Base-by-base conservation (phyloP, 2,888 invertebrate genomes). In the Heliconius aoede region DNA sequence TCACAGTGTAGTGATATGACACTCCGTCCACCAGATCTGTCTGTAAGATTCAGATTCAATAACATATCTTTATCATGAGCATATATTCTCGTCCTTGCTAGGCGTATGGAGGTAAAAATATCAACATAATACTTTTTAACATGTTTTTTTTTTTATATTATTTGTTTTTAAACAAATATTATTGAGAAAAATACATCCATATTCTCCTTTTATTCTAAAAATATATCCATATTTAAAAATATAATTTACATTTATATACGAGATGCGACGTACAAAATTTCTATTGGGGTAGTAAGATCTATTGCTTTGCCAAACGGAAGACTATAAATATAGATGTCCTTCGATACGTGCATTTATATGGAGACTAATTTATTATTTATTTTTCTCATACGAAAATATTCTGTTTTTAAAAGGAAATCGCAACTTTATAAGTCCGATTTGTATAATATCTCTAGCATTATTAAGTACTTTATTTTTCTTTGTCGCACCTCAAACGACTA, bases 271-370 rank as follows among this genome's bases (percentile, higher is more conserved):
- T 64, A n/a, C 11, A 13, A 64, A 64, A 64, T 15, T 26, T 13
- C 15, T 65, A 18, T 65, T 15, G 24, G 65, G 65, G 65, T 40
- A 65, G 32, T 36, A 40, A 18, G 36, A 65, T 40, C 24, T 65
- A 65, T 65, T 65, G 15, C 36, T 65, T 65, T 24, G 36, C 36
- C 15, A 40, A 40, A 65, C 32, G 65, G 24, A 65, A 65, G 36
- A 30, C 36, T 65, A 18, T 40, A 65, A 65, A 65, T 65, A 40
- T 65, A 62, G 18, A n/a, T n/a, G n/a, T 32, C n/a, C 30, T 32
- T 11, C n/a, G 32, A 30, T n/a, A 64, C 30, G 21, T n/a, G 21
- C 30, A 9, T n/a, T 30, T 3, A 4, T 30, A 46, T 46, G 46
- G 3, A 46, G 21, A 46, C 8, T 65, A 36, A 40, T 65, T 26